A percentile compares a stretch with the other conserved stretches of the same genome.
Conservation (phyloP, 2,797 vertebrate species). For the Cyclura pinguis region DNA sequence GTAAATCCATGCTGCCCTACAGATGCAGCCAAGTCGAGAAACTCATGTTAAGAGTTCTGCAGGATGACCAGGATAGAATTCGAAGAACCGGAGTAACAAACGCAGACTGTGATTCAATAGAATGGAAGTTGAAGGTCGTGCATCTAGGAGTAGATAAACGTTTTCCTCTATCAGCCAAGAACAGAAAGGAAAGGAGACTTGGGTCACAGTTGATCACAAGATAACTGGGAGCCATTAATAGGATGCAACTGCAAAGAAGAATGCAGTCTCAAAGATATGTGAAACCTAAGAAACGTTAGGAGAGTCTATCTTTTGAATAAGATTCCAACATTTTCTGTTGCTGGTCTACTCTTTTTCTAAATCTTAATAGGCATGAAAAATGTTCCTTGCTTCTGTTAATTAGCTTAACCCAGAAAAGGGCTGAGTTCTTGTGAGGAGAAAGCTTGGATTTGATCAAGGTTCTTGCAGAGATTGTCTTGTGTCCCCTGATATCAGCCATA, state of each 20-base stretch:
- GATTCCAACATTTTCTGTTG: background rate
- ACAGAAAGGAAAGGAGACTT: slow-evolving; percentile 11
- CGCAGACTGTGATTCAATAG: background rate
- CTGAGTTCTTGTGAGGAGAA: background rate
- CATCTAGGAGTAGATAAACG: slow-evolving; percentile 10
- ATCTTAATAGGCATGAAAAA: background rate
- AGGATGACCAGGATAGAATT: slow-evolving; percentile 20
- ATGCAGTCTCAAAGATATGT: background rate
- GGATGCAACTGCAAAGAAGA: background rate
- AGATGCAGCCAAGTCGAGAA: background rate
- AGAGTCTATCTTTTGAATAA: background rate
- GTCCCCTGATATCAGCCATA: background rate
- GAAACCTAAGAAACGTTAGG: slow-evolving; percentile 8
- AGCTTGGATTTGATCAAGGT: background rate
- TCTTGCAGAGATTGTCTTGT: background rate
- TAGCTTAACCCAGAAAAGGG: background rate
- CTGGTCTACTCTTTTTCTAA: background rate
- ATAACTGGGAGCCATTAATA: slow-evolving; percentile 20
- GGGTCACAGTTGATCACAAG: slow-evolving; percentile 19
- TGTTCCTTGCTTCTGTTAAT: slow-evolving; percentile 9
- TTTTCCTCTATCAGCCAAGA: slow-evolving; percentile 16
- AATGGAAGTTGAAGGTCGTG: slow-evolving; percentile 32
- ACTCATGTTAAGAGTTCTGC: background rate
- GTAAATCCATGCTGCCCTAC: background rate
- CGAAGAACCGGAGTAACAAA: background rate